Conservation (phyloP, 2,113 vertebrate species). For the Cyanoliseus patagonus region DNA sequence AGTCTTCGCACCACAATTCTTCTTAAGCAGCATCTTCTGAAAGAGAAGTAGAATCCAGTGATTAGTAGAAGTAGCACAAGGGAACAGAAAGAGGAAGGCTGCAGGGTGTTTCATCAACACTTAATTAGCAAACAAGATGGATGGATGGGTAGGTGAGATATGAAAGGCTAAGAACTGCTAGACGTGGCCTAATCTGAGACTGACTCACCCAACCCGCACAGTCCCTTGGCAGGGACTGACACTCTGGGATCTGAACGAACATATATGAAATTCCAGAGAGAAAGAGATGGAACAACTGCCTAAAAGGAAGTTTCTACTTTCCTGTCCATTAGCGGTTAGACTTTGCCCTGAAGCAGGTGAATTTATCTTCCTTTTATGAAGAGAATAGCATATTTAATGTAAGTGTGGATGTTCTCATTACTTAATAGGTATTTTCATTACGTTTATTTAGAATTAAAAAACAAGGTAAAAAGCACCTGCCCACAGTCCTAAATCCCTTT, state of each 20-base stretch:
- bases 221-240: background rate
- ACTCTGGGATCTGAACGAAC: background rate
- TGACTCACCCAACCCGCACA: background rate
- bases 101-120: background rate
- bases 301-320: background rate
- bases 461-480: background rate
- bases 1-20: slow-evolving; percentile 86
- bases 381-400: background rate
- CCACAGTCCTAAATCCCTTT: background rate
- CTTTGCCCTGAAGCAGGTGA: background rate
- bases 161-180: background rate
- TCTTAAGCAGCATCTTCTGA: slow-evolving; percentile 93
- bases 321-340: background rate
- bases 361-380: background rate
- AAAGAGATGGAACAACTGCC: background rate
- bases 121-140: background rate
- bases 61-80: slow-evolving; percentile 23
- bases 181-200: background rate
- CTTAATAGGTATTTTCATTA: background rate
- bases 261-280: background rate
- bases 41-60: slow-evolving; percentile 64
- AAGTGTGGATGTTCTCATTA: background rate
- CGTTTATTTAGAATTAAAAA: background rate
- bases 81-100: background rate
- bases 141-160: background rate